These are phyloP conservation scores for Lepeophtheirus salmonis DNA, from an alignment of 1,140 invertebrate genomes.

Conservation along the genomic window DNA sequence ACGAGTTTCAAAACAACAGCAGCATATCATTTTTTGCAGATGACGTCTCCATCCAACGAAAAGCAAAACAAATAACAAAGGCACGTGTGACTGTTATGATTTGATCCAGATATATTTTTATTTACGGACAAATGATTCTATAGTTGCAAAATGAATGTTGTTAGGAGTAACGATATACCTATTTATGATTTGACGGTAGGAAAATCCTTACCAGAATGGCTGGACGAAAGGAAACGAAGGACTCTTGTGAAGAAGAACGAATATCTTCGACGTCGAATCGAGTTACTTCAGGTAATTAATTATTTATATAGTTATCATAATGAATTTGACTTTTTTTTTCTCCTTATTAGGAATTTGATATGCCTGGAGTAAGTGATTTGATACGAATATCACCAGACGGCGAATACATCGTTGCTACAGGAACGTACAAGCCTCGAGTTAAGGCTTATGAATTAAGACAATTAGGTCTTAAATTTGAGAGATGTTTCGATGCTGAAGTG, in stretches of 20 bases:
- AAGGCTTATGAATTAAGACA: slow-evolving; percentile 92
- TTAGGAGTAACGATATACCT: slow-evolving; percentile 63
- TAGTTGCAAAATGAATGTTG: slow-evolving; percentile 15
- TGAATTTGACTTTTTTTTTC: neutral
- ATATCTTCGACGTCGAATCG: slow-evolving; percentile 67
- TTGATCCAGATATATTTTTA: too few species aligned
- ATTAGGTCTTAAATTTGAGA: slow-evolving; percentile 91
- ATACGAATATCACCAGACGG: slow-evolving; percentile 75
- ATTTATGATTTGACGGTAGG: slow-evolving; percentile 93
- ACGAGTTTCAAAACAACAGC: too few species aligned
- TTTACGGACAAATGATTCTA: too few species aligned
- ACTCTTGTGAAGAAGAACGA: slow-evolving; percentile 72
- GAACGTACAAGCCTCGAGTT: slow-evolving; percentile 87
- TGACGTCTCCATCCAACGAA: too few species aligned
- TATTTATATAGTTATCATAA: neutral
- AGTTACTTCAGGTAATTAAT: slow-evolving; percentile 56
- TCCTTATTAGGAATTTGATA: slow-evolving; percentile 68
- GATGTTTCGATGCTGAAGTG: slow-evolving; percentile 91
- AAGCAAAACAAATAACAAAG: neutral
- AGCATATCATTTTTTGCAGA: too few species aligned
- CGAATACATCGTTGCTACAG: slow-evolving; percentile 75
- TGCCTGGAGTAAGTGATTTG: slow-evolving; percentile 76
- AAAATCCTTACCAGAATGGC: slow-evolving; percentile 89
- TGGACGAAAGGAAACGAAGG: slow-evolving; percentile 69
- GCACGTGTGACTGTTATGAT: neutral